phyloP scores from a whole-genome alignment of 2,888 invertebrate genomes.

The Aphodius sticticus region DNA sequence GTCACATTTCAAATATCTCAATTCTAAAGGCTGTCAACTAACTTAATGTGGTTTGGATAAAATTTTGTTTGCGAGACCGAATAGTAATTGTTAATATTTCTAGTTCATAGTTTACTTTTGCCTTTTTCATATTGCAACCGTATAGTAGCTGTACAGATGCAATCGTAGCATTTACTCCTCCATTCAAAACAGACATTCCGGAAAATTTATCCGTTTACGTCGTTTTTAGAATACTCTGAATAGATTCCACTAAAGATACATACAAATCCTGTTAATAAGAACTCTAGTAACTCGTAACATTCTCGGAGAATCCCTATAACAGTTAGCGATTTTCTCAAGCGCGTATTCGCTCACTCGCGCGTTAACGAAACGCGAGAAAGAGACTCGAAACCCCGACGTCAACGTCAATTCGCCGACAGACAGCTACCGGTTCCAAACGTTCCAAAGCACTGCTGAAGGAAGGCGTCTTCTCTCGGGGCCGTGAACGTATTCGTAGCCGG shows the following conservation, averaged over 20 bases:
- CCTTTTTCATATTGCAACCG: too few species aligned
- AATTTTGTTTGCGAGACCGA: too few species aligned
- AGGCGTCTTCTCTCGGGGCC: slow-evolving; percentile 5
- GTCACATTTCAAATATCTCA: too few species aligned
- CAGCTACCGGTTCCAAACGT: background rate
- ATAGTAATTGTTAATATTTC: too few species aligned
- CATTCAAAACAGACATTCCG: background rate
- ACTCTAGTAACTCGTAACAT: background rate
- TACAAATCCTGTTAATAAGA: background rate
- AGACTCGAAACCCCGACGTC: slow-evolving; percentile 10
- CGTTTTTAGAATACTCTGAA: background rate
- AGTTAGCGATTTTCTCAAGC: too few species aligned
- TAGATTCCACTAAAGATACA: background rate
- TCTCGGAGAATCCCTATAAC: background rate
- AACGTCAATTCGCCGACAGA: slow-evolving; percentile 25
- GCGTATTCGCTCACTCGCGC: background rate
- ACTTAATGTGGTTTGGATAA: too few species aligned
- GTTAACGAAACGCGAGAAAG: slow-evolving; percentile 18
- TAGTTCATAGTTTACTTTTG: too few species aligned
- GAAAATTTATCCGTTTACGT: background rate
- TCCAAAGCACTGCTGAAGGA: slow-evolving; percentile 11
- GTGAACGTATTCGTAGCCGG: slow-evolving; percentile 10
- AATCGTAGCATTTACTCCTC: too few species aligned
- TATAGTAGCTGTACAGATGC: too few species aligned
- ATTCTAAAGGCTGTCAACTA: too few species aligned